These are phyloP conservation scores for Pseudochromis fuscus DNA, from an alignment of 2,797 vertebrate species.

Conservation along the genomic window DNA sequence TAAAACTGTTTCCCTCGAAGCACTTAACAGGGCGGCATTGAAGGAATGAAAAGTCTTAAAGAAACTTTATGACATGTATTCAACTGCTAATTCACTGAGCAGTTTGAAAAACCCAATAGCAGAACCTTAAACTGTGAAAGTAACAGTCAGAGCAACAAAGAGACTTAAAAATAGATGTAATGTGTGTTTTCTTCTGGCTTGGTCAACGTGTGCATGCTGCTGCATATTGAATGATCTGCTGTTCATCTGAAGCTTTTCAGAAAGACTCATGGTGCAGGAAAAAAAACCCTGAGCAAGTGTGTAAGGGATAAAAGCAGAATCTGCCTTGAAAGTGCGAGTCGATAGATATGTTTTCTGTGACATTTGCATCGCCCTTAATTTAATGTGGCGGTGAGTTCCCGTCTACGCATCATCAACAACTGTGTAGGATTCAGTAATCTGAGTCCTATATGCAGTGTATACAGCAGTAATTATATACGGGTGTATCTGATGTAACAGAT, in stretches of 20 bases:
- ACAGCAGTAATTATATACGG: background rate
- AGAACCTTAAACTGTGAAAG: conserved; percentile 10
- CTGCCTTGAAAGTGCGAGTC: background rate
- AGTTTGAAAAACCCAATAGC: conserved; percentile 17
- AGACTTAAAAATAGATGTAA: conserved; percentile 38
- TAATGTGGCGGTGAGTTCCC: too few species aligned
- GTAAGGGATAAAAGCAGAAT: background rate
- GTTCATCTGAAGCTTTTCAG: background rate
- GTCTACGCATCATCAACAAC: background rate
- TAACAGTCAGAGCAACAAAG: conserved; percentile 15
- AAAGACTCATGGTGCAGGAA: background rate
- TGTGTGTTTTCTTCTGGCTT: conserved; percentile 10
- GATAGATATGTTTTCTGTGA: background rate
- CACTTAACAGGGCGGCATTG: background rate
- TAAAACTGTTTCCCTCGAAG: background rate
- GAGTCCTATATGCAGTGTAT: background rate
- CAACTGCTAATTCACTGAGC: conserved; percentile 12
- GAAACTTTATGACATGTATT: conserved; percentile 16
- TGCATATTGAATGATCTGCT: conserved; percentile 7
- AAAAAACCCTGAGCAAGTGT: background rate
- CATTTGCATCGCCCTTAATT: background rate
- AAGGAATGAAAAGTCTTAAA: conserved; percentile 2
- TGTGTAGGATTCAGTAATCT: background rate
- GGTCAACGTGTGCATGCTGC: background rate
- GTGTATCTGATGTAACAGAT: background rate